phyloP scores from a whole-genome alignment of 2,797 vertebrate species.

The Acipenser ruthenus region DNA sequence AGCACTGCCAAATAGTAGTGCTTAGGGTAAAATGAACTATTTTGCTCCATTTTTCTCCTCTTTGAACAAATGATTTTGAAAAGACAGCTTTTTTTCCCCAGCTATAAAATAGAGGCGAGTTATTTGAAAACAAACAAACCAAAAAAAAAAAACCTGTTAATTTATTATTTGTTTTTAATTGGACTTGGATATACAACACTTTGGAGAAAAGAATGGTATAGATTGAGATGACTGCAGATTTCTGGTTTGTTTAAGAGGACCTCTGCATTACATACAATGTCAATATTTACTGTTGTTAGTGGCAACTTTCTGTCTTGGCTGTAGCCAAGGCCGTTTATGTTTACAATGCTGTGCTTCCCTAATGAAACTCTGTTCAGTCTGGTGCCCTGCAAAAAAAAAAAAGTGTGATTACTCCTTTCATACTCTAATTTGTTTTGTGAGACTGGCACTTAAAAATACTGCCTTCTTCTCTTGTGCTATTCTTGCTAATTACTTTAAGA shows the following conservation, averaged over 20 bases:
- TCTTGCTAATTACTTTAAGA: constrained; percentile 55
- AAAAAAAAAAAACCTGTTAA: constrained; percentile 27
- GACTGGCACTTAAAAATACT: constrained; percentile 48
- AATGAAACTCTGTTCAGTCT: constrained; percentile 51
- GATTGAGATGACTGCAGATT: constrained; percentile 19
- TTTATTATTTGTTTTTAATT: constrained; percentile 18
- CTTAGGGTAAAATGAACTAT: constrained; percentile 65
- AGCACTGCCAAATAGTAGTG: constrained; percentile 63
- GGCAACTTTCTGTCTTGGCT: constrained; percentile 41
- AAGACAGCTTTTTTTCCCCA: constrained; percentile 43
- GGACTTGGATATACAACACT: constrained; percentile 25
- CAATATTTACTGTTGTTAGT: constrained; percentile 56
- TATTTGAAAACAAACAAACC: too few relatives aligned
- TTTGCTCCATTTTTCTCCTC: constrained; percentile 54
- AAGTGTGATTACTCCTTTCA: constrained; percentile 30
- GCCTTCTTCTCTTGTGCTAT: constrained; percentile 54
- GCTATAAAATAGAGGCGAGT: constrained; percentile 50
- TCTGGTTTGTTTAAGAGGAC: constrained; percentile 34
- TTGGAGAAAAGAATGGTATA: constrained; percentile 11
- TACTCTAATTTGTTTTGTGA: constrained; percentile 44
- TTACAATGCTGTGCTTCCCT: constrained; percentile 47
- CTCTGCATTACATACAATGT: constrained; percentile 43
- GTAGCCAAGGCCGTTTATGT: constrained; percentile 40
- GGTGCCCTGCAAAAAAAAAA: constrained; percentile 44
- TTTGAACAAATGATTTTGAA: constrained; percentile 59